Evolutionary conservation across 2,888 invertebrate species (phyloP), one percentile per base, ranked within the genome.

Genomic region (Melolontha melolontha): DNA sequence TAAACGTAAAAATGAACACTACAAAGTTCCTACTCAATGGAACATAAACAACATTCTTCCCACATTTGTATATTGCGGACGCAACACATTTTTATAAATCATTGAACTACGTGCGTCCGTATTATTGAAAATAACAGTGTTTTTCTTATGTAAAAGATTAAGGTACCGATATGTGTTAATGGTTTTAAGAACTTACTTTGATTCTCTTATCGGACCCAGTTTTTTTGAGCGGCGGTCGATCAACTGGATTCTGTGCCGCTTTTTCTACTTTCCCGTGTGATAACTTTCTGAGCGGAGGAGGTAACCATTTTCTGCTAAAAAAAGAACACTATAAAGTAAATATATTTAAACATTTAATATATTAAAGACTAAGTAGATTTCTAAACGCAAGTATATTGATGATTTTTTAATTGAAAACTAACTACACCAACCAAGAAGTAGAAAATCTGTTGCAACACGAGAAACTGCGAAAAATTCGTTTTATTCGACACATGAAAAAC

Each of bases 231-330:
- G 89, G 87, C 16, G 86, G 84, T 73, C 88, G 85, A 29, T 88
- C 87, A 12, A 84, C 77, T 50, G 69, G 69, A 41, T 59, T 63
- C 50, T 63, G 69, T 85, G 87, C 72, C 85, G 86, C 72, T 82
- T 94, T 95, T 79, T 95, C 93, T 72, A 92, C 91, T 84, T 95
- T 95, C 75, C 92, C 92, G 83, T 95, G 94, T 75, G 95, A 95
- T 75, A 93, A 87, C 84, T 97, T 97, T 75, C 96, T 89, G 69
- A 96, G 88, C 59, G 93, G 89, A 81, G 91, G 94, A 71, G 95
- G 92, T 81, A 97, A 86, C 93, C 96, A 95, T 89, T 95, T 96
- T 80, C 93, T 90, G 83, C 93, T 93, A 84, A 72, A 85, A 72
- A 85, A 86, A 73, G 80, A 75, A 76, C 11, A 49, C 17, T 22